Conservation (phyloP, 2,888 invertebrate species). For the Tridacna crocea region DNA sequence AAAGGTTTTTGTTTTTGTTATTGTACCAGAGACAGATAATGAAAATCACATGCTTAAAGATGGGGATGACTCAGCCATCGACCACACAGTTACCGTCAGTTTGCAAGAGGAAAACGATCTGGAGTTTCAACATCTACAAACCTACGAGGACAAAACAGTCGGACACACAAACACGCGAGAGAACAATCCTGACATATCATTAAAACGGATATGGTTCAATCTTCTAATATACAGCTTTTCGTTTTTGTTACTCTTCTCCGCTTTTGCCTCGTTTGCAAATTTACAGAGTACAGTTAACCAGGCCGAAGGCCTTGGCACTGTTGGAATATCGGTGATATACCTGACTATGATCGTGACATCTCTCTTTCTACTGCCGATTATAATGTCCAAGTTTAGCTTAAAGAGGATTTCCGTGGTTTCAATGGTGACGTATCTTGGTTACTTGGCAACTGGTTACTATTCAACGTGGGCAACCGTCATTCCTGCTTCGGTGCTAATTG, state of each 20-base stretch:
- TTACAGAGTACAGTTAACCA: conserved; percentile 2
- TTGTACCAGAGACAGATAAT: too few relatives aligned
- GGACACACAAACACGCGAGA: background rate
- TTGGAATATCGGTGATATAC: background rate
- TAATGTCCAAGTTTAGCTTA: background rate
- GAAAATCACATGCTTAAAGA: too few relatives aligned
- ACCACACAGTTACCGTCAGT: too few relatives aligned
- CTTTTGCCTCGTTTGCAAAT: conserved; percentile 6
- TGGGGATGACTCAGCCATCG: too few relatives aligned
- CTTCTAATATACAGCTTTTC: background rate
- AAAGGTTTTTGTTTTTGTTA: too few relatives aligned
- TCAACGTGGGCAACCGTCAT: background rate
- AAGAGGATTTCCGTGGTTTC: conserved; percentile 5
- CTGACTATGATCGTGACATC: background rate
- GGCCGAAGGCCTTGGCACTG: background rate
- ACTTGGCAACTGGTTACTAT: conserved; percentile 11
- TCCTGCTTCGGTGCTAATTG: conserved; percentile 2
- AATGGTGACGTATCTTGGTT: background rate
- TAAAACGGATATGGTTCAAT: conserved; percentile 4
- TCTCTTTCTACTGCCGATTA: background rate
- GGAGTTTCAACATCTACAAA: too few relatives aligned
- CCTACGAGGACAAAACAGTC: background rate
- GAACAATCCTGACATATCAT: background rate
- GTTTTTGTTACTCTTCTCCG: conserved; percentile 8
- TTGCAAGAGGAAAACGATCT: too few relatives aligned